phyloP scores from a whole-genome alignment of 2,888 invertebrate genomes.

The Anoncus sp. region DNA sequence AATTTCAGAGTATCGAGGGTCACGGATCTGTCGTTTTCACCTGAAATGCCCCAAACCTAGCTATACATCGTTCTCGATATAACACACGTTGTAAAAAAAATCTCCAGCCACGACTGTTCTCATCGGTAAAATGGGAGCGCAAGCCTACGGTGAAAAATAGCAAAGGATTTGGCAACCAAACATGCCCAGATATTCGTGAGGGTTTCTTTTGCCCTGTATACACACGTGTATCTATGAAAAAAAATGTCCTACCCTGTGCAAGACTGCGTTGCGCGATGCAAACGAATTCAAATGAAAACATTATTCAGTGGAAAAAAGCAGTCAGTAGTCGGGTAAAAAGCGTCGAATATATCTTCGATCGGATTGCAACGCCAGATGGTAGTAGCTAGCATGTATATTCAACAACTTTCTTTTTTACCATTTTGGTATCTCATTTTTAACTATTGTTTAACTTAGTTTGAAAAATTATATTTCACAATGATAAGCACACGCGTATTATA shows the following conservation, averaged over 20 bases:
- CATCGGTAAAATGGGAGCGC: slow-evolving; percentile 6
- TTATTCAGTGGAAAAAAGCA: slow-evolving; percentile 26
- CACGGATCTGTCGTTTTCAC: background rate
- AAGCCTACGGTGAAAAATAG: slow-evolving; percentile 47
- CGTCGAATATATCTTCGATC: background rate
- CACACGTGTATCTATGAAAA: slow-evolving; percentile 26
- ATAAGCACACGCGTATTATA: background rate
- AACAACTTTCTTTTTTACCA: slow-evolving; percentile 2
- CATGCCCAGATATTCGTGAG: slow-evolving; percentile 9
- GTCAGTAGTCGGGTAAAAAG: background rate
- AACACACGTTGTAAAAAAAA: slow-evolving; percentile 16
- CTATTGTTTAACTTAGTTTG: background rate
- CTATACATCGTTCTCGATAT: slow-evolving; percentile 18
- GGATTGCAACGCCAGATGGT: slow-evolving; percentile 1
- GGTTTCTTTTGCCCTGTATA: slow-evolving; percentile 25
- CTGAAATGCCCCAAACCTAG: background rate
- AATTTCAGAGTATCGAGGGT: background rate
- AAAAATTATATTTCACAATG: background rate
- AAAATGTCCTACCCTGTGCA: slow-evolving; percentile 4
- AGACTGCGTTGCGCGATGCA: background rate
- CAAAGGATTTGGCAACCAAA: slow-evolving; percentile 48
- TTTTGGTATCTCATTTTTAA: background rate
- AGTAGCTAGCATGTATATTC: background rate
- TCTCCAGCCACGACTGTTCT: slow-evolving; percentile 17
- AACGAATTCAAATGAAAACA: slow-evolving; percentile 7